phyloP scores from a whole-genome alignment of 2,888 invertebrate species.

The Nebria salina region DNA sequence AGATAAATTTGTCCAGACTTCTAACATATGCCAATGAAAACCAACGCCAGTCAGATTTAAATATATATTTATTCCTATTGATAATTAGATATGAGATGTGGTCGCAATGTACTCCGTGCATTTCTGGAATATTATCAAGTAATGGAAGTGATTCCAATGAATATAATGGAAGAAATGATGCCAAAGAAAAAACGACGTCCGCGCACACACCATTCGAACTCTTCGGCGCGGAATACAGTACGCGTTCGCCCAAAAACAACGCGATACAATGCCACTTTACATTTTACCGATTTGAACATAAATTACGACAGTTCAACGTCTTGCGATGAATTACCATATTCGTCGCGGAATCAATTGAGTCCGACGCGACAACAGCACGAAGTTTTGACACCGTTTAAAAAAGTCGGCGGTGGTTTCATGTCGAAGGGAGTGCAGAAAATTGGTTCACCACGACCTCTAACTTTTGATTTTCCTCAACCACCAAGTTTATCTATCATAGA shows the following conservation, averaged over 20 bases:
- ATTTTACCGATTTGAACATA: constrained; percentile 67
- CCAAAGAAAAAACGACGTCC: constrained; percentile 55
- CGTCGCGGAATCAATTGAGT: constrained; percentile 54
- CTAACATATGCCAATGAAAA: too few relatives aligned
- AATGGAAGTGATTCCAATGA: constrained; percentile 72
- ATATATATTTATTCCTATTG: neutral
- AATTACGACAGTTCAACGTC: constrained; percentile 67
- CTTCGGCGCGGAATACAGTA: constrained; percentile 60
- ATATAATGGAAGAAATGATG: constrained; percentile 61
- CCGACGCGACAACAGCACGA: constrained; percentile 52
- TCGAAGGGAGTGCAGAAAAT: constrained; percentile 36
- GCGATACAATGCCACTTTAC: constrained; percentile 64
- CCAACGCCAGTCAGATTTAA: neutral
- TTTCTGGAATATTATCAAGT: constrained; percentile 84
- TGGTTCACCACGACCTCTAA: constrained; percentile 53
- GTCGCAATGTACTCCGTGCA: constrained; percentile 79
- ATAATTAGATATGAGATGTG: constrained; percentile 76
- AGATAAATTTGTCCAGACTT: too few relatives aligned
- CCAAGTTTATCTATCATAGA: constrained; percentile 78
- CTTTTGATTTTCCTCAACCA: constrained; percentile 64
- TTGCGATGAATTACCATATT: constrained; percentile 60
- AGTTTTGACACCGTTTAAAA: constrained; percentile 43
- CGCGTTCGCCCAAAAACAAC: constrained; percentile 64
- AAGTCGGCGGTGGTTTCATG: constrained; percentile 40
- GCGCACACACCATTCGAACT: constrained; percentile 54